Conservation (phyloP, 2,888 invertebrate genomes). For the Drosophila melanosoma region DNA sequence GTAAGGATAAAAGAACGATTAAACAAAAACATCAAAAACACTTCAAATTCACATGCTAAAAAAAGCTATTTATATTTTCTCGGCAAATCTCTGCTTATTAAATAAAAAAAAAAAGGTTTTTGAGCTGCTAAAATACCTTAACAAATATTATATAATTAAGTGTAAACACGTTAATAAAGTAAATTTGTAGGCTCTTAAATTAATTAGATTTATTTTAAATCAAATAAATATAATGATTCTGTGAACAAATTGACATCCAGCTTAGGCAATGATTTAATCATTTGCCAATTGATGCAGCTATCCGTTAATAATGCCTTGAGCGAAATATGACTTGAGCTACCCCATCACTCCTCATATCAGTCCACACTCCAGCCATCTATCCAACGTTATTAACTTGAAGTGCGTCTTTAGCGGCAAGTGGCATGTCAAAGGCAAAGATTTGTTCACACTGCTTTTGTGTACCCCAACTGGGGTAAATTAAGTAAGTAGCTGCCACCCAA, state of each 20-base stretch:
- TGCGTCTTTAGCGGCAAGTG: slow-evolving; percentile 68
- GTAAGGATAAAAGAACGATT: too few relatives aligned
- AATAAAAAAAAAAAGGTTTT: neutral
- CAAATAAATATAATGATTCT: neutral
- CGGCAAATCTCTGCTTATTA: neutral
- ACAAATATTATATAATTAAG: neutral
- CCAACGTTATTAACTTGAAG: slow-evolving; percentile 53
- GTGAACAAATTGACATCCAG: slow-evolving; percentile 53
- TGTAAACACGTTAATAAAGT: neutral
- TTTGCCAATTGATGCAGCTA: slow-evolving; percentile 48
- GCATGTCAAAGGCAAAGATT: slow-evolving; percentile 75
- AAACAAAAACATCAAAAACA: neutral
- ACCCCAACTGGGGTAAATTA: slow-evolving; percentile 60
- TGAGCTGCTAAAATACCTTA: neutral
- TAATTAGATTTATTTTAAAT: neutral
- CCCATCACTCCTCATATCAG: neutral
- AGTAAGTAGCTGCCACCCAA: slow-evolving; percentile 65
- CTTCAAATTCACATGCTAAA: neutral
- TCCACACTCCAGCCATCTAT: neutral
- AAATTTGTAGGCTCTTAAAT: neutral
- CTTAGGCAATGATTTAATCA: slow-evolving; percentile 29
- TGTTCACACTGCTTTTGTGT: slow-evolving; percentile 47
- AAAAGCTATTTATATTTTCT: neutral
- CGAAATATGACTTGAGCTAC: slow-evolving; percentile 2
- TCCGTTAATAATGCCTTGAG: slow-evolving; percentile 4